Base-by-base conservation (phyloP, 1,140 invertebrate genomes). In the Oncopeltus fasciatus region DNA sequence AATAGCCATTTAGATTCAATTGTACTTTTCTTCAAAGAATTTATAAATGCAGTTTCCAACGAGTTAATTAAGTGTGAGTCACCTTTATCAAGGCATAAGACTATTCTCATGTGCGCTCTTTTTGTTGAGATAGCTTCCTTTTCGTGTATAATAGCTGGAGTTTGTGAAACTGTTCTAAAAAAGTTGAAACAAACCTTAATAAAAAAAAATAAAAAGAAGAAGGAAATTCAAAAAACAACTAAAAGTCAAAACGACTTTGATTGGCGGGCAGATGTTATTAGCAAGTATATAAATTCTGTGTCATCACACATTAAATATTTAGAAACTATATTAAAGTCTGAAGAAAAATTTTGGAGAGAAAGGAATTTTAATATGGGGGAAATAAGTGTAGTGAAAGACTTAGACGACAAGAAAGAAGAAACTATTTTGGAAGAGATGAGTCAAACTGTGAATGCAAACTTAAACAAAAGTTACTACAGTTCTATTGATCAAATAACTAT, bases 171-270 rank as follows among this genome's bases (percentile, higher is more conserved):
- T 2, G 27, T 63, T n/a, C 44, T 63, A 18, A 18, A 24, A 16
- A 59, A 59, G 44, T 20, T 29, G 11, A 63, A 59, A 46, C 57
- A 49, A 11, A 46, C 18, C 27, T 27, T 59, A n/a, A 27, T 38
- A 9, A 63, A 63, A 43, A 63, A 63, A 27, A 59, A 59, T 27
- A 59, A 59, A 38, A 63, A 63, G 47, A 63, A 51, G 27, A 63
- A 63, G n/a, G 51, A 62, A 46, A 16, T 43, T 12, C 24, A 61
- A 18, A 28, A 31, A 21, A 24, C 28, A 2, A 21, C 24, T 12
- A 44, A 59, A 28, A 43, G 21, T 16, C 26, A 24, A 8, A 28
- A 31, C 18, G 62, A 59, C 24, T 49, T 49, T 26, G 57, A 59
- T 31, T 59, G 62, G 57, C 57, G 62, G 31, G 14, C 29, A 5